Conservation (phyloP, 2,888 invertebrate species). For the Gastrophysa polygoni region DNA sequence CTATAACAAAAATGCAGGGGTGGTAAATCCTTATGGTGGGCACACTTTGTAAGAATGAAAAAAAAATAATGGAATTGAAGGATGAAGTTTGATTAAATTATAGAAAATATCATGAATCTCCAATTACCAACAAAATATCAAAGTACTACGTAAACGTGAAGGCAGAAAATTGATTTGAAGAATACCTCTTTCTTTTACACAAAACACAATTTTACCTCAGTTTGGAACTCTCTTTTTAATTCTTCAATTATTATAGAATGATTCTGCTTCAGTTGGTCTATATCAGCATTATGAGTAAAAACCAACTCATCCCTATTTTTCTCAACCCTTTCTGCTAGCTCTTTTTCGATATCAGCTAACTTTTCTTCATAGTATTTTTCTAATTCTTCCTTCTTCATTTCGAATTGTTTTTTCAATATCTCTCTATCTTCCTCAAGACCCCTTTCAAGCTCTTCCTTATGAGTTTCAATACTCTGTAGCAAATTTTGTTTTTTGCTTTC, state of each 20-base stretch:
- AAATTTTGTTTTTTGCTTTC: slow-evolving; percentile 53
- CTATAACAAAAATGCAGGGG: too few species aligned
- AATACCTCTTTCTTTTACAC: too few species aligned
- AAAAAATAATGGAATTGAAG: too few species aligned
- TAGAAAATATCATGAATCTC: too few species aligned
- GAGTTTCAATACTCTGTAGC: slow-evolving; percentile 59
- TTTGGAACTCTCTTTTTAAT: slow-evolving; percentile 67
- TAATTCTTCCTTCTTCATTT: slow-evolving; percentile 55
- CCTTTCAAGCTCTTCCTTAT: slow-evolving; percentile 55
- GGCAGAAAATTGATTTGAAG: too few species aligned
- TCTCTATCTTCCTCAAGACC: slow-evolving; percentile 52
- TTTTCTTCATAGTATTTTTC: slow-evolving; percentile 61
- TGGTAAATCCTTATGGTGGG: too few species aligned
- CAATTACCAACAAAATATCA: too few species aligned
- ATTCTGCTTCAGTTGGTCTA: slow-evolving; percentile 64
- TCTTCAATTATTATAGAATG: slow-evolving; percentile 67
- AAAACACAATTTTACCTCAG: slow-evolving; percentile 60
- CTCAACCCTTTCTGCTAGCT: slow-evolving; percentile 58
- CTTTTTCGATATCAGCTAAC: slow-evolving; percentile 62
- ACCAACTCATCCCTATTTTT: slow-evolving; percentile 60
- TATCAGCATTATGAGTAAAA: slow-evolving; percentile 62
- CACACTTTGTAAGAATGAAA: too few species aligned
- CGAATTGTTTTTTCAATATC: slow-evolving; percentile 48
- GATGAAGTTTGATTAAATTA: too few species aligned
- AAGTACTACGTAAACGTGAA: too few species aligned